Evolutionary conservation across 2,797 vertebrate species (phyloP), one percentile per base, ranked within the genome.

Genomic region (Leptatherina wallacei): DNA sequence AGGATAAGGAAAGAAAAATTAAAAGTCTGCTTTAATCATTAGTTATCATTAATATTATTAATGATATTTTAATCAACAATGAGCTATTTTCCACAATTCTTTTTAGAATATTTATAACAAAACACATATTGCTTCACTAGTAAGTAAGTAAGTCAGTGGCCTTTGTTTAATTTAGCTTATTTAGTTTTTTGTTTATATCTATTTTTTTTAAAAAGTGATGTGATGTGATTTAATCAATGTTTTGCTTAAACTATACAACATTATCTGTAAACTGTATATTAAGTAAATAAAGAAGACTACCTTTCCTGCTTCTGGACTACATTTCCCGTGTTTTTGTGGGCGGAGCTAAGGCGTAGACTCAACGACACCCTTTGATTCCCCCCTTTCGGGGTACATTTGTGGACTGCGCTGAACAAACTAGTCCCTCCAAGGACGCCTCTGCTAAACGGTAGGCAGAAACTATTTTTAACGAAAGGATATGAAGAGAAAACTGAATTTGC

Each of bases 271-370:
- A 36, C 13, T 47, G 16, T 2, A 12, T 4, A 42, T 11, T 24
- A 2, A n/a, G 22, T 27, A 27, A 80, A 63, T 11, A 44, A 61
- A 64, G n/a, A 10, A 2, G 0, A 6, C 9, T 29, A 9, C 4
- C 9, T 11, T 3, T 24, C 3, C 5, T 9, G 2, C 18, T 49
- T 49, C 9, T 33, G 74, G 81, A 93, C 92, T 90, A 86, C 90
- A 90, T 83, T 83, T 90, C 91, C 91, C 91, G 65, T 75, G 55
- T 2, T 30, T 7, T 14, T 4, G 27, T 54, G 73, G 74, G 84
- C 75, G 82, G 14, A 0, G n/a, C 18, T 36, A 6, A 70, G 79
- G 71, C 86, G 73, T 66, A 73, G 20, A 73, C 81, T 61, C 78
- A 62, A 1, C 61, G 66, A 62, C 81, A 75, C 65, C 72, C 71